Percentiles rank a stretch among this genome's conserved stretches.
Conservation (phyloP, 2,113 vertebrate genomes). For the Taxidea taxus region DNA sequence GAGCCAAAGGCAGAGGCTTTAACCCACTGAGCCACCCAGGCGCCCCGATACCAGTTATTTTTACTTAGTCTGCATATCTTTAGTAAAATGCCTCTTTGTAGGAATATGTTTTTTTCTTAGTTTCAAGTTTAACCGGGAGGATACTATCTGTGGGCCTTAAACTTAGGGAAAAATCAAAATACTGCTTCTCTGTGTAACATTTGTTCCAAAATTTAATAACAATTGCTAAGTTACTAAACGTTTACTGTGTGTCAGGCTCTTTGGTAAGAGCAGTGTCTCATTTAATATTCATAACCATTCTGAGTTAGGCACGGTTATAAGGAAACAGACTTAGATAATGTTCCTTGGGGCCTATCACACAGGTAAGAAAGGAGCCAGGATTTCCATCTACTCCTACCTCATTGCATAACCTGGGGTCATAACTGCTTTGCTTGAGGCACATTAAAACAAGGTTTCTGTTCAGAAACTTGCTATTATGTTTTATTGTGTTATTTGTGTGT, state of each 20-base stretch:
- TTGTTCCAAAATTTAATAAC: conserved; percentile 19
- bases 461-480: not conserved
- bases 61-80: conserved; percentile 9
- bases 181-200: not conserved
- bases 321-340: not conserved
- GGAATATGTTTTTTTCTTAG: not conserved
- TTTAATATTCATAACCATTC: conserved; percentile 1
- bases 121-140: not conserved
- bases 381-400: not conserved
- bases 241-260: not conserved
- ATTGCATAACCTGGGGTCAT: not conserved
- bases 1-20: too few relatives aligned
- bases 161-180: not conserved
- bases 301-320: not conserved
- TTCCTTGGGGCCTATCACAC: not conserved
- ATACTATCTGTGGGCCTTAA: not conserved
- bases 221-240: conserved; percentile 1
- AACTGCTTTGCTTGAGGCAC: not conserved
- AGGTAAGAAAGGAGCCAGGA: not conserved
- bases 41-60: not conserved
- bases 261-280: not conserved
- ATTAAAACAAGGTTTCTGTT: not conserved
- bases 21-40: too few relatives aligned
- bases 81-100: conserved; percentile 1
- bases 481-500: not conserved